Base-by-base conservation (phyloP, 1,140 invertebrate species). In the Arion vulgaris region DNA sequence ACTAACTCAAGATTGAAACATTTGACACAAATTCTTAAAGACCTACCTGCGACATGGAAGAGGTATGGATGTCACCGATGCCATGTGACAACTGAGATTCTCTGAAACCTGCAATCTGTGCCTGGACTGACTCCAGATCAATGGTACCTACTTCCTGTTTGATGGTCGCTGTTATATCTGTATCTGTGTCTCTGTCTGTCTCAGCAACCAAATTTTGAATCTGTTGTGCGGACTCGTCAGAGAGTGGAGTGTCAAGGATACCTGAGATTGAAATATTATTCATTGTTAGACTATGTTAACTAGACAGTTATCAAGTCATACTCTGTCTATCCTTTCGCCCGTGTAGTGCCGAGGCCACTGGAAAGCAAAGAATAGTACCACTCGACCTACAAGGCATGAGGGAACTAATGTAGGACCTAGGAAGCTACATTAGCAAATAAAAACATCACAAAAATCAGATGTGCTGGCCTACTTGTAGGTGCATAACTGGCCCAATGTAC, bases 51-150 rank as follows among this genome's bases (percentile, higher is more conserved):
- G 51, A 19, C 45, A 71, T 49, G 17, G 53, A 23, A 73, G 71
- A 49, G 17, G 41, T 66, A n/a, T 66, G 66, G 36, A 53, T 78
- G 23, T 57, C 49, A 28, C 69, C 41, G n/a, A 78, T 68, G 1
- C 38, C 13, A 17, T 68, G 49, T 34, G 66, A 28, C 71, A 80
- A 45, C 13, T 28, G 23, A 17, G 62, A 38, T 72, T 71, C 41
- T 71, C 79, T 45, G 72, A 51, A 49, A 53, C 75, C 81, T 19
- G 74, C 82, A 19, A 86, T 72, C 51, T 84, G 82, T 32, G 76
- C 76, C 66, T 84, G 83, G 28, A 87, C 84, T 32, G 57, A 39
- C 0, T 71, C 74, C 41, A 85, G 77, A 28, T 75, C 49, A 23
- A 81, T 73, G 32, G 80, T 36, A 28, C 49, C 71, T 13, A 81